Evolutionary conservation across 1,140 invertebrate genomes (phyloP).

Genomic region (Eurytemora carolleeae): DNA sequence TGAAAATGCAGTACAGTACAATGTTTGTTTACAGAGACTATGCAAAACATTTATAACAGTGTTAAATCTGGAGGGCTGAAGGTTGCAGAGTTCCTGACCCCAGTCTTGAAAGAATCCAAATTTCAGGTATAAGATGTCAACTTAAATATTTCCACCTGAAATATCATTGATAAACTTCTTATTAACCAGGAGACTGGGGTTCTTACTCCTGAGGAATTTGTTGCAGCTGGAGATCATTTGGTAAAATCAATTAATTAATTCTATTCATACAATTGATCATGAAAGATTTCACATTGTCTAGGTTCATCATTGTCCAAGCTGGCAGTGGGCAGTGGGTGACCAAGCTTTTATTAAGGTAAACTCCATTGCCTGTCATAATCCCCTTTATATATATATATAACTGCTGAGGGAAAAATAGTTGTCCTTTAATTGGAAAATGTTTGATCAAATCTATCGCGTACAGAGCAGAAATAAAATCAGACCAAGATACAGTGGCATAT

Average conservation of each 20-base stretch:
- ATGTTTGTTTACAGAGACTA: no score
- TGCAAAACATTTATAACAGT: slow-evolving; percentile 87
- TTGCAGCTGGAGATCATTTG: slow-evolving; percentile 90
- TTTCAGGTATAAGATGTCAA: slow-evolving; percentile 94
- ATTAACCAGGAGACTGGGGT: neutral
- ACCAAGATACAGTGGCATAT: no score
- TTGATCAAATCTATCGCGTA: no score
- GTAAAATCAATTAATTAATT: no score
- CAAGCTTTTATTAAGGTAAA: slow-evolving; percentile 25
- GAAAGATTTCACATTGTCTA: no score
- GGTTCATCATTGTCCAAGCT: slow-evolving; percentile 98
- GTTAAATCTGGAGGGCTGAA: slow-evolving; percentile 84
- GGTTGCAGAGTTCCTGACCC: slow-evolving; percentile 87
- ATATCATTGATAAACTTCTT: slow-evolving; percentile 1
- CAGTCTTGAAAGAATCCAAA: slow-evolving; percentile 86
- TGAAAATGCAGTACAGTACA: no score
- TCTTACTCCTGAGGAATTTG: slow-evolving; percentile 58
- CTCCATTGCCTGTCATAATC: no score
- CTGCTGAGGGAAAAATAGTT: no score
- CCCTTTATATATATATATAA: no score
- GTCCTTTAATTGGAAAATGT: no score
- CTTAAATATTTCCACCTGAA: slow-evolving; percentile 35
- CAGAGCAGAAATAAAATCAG: no score
- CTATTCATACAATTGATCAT: no score
- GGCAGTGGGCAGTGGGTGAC: slow-evolving; percentile 74